A percentile compares a stretch with the other conserved stretches of the same genome.
phyloP scores from a whole-genome alignment of 2,113 vertebrate genomes.

The Microtus richardsoni region DNA sequence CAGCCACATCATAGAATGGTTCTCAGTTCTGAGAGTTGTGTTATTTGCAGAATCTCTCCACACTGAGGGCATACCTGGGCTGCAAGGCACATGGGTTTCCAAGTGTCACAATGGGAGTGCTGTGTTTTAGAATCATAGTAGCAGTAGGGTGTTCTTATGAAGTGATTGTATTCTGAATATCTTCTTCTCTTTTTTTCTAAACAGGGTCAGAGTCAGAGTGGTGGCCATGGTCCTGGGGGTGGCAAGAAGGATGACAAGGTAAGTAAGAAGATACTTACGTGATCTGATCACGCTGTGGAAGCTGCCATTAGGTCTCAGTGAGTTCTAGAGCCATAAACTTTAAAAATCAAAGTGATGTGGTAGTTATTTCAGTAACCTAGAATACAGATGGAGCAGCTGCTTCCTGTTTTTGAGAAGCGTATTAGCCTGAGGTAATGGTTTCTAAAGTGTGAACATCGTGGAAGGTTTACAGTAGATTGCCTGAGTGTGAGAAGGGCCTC shows the following conservation, averaged over 20 bases:
- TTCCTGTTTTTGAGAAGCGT: neutral
- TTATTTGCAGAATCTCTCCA: neutral
- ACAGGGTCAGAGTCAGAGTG: constrained; percentile 98
- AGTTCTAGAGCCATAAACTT: neutral
- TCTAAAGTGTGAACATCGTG: neutral
- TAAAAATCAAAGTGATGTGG: neutral
- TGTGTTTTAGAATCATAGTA: neutral
- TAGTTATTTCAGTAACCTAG: neutral
- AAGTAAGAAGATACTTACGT: constrained; percentile 31
- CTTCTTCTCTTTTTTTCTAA: neutral
- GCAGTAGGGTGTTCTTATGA: neutral
- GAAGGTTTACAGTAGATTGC: neutral
- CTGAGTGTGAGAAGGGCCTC: neutral
- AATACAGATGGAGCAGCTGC: neutral
- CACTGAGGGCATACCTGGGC: neutral
- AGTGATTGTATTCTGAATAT: neutral
- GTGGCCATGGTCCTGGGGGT: constrained; percentile 96
- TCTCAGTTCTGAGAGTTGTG: neutral
- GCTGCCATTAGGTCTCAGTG: neutral
- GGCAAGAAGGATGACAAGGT: constrained; percentile 99
- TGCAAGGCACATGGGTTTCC: neutral
- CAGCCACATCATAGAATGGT: neutral
- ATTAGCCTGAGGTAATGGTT: neutral
- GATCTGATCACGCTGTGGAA: neutral
- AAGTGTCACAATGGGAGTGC: neutral